A percentile compares a stretch with the other conserved stretches of the same genome.
Conservation (phyloP, 2,888 invertebrate genomes). For the Drosophila algonquin region DNA sequence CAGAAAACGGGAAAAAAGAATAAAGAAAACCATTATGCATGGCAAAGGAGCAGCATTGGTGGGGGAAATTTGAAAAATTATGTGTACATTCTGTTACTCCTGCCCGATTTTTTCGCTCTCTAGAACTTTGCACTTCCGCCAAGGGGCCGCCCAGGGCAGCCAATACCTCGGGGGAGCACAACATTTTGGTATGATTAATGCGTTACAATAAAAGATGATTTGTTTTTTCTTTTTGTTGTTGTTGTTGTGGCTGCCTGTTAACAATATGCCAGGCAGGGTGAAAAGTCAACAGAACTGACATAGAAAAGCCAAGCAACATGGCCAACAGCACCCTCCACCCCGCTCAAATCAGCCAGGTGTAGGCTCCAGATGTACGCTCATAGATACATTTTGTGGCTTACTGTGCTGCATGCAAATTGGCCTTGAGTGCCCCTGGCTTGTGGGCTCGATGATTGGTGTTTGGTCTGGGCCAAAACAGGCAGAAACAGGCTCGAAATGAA, state of each 20-base stretch:
- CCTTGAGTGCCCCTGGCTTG: constrained; percentile 45
- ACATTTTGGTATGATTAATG: constrained; percentile 72
- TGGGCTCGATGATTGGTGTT: constrained; percentile 46
- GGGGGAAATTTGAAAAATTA: constrained; percentile 37
- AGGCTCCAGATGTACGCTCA: constrained; percentile 47
- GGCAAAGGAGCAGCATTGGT: background rate
- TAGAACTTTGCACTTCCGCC: constrained; percentile 66
- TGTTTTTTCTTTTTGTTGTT: constrained; percentile 50
- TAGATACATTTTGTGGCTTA: constrained; percentile 47
- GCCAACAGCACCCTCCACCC: constrained; percentile 29
- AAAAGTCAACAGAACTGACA: constrained; percentile 74
- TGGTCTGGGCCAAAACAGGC: background rate
- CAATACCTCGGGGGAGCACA: constrained; percentile 22
- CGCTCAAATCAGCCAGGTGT: constrained; percentile 34
- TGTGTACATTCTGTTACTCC: constrained; percentile 22
- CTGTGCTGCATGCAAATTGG: constrained; percentile 70
- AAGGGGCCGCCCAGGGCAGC: background rate
- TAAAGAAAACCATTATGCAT: constrained; percentile 29
- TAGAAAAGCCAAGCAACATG: constrained; percentile 56
- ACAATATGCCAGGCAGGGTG: constrained; percentile 49
- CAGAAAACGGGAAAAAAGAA: background rate
- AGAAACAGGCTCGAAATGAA: constrained; percentile 19
- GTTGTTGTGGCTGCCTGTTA: constrained; percentile 27
- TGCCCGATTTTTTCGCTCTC: background rate
- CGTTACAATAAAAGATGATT: constrained; percentile 76